A percentile compares a stretch with the other conserved stretches of the same genome.
phyloP scores from a whole-genome alignment of 2,113 vertebrate species.

The Junco hyemalis region DNA sequence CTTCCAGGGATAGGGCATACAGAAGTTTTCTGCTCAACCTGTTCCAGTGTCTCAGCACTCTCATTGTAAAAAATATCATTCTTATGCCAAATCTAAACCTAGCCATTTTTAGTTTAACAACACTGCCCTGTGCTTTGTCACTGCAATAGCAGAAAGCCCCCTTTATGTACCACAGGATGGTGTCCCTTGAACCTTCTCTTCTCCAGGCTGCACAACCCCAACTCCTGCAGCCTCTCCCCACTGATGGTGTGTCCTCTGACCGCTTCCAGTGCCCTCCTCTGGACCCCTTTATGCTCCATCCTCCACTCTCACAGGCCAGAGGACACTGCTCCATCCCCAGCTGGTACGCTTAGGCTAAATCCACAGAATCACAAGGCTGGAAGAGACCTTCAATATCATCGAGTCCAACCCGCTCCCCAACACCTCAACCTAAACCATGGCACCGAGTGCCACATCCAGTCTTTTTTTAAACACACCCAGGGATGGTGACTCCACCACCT shows the following conservation, averaged over 20 bases:
- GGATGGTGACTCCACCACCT: too few relatives aligned
- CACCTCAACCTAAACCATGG: too few relatives aligned
- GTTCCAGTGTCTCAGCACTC: not conserved
- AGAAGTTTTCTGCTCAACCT: not conserved
- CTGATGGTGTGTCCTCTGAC: rapidly evolving
- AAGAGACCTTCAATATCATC: not conserved
- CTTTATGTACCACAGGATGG: not conserved
- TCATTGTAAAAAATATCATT: rapidly evolving
- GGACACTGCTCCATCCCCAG: rapidly evolving
- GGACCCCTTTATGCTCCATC: not conserved
- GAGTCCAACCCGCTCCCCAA: too few relatives aligned
- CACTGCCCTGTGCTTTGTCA: rapidly evolving
- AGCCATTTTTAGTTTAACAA: not conserved
- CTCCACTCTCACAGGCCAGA: not conserved
- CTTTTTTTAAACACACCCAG: too few relatives aligned
- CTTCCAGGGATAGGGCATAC: rapidly evolving
- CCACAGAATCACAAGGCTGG: too few relatives aligned
- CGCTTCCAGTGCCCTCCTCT: rapidly evolving
- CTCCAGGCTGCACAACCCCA: not conserved
- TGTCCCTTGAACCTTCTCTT: not conserved
- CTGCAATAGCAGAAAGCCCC: not conserved
- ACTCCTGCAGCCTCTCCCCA: not conserved
- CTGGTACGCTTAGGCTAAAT: rapidly evolving
- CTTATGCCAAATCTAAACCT: not conserved
- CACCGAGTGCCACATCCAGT: too few relatives aligned